phyloP scores from a whole-genome alignment of 2,113 vertebrate genomes.

The Seriola rivoliana region DNA sequence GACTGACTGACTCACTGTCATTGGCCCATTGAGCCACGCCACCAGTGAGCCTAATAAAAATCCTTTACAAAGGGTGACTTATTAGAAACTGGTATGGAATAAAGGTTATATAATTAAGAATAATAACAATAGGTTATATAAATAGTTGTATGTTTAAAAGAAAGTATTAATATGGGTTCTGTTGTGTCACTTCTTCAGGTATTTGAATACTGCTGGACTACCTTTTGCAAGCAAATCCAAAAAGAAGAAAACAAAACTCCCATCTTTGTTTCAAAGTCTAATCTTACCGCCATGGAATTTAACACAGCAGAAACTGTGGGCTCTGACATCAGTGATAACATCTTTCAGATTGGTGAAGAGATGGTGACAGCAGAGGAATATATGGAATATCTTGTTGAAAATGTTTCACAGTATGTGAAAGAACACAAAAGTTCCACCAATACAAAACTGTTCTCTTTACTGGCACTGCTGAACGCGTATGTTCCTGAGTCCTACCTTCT shows the following conservation, averaged over 20 bases:
- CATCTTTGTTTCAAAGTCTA: background rate
- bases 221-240: too few relatives aligned
- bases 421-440: background rate
- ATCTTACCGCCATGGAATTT: background rate
- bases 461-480: conserved; percentile 62
- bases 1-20: too few relatives aligned
- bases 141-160: too few relatives aligned
- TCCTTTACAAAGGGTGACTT: too few relatives aligned
- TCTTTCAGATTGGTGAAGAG: background rate
- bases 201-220: background rate
- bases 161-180: too few relatives aligned
- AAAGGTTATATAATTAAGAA: too few relatives aligned
- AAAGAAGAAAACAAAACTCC: too few relatives aligned
- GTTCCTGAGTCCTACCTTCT: conserved; percentile 46
- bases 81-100: too few relatives aligned
- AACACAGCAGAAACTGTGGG: background rate
- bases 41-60: too few relatives aligned
- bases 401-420: background rate
- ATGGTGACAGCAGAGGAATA: background rate
- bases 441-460: conserved; percentile 48
- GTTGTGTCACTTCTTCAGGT: too few relatives aligned
- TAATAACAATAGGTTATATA: too few relatives aligned
- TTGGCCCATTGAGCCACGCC: too few relatives aligned
- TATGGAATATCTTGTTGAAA: background rate
- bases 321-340: background rate